Evolutionary conservation across 2,797 vertebrate genomes (phyloP), one percentile per base, ranked within the genome.

Genomic region (Phyllotis vaccarum): DNA sequence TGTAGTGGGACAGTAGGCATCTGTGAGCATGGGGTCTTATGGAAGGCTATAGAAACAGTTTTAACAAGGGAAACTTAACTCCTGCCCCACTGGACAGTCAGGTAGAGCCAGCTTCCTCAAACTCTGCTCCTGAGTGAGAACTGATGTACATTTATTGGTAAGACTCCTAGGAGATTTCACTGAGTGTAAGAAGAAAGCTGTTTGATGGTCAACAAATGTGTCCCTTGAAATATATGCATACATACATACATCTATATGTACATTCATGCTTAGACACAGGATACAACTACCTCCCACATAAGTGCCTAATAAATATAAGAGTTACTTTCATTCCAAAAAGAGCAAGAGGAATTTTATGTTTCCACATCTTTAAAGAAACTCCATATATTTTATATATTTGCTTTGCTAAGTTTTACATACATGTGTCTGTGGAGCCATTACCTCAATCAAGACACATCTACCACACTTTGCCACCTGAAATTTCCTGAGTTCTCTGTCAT

Each of bases 311-410:
- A 66, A 1, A 58, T 76, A 22, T 13, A 86, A 82, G 13, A 19
- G 12, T 89, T 66, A 49, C 14, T 90, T 89, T 29, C 60, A 12
- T 54, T 54, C 14, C 14, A 34, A 37, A 88, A 34, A 92, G 34
- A 62, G 70, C 29, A 62, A 58, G 13, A 89, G 17, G 7, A 72
- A 43, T 64, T 37, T 12, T 22, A 17, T 19, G 37, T 81, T 68
- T 81, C 31, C 72, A 40, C 54, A 74, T 22, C 9, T 89, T 94
- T 85, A 66, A 92, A 78, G 31, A 88, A 94, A 93, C 22, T 24
- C 21, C 17, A 64, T 58, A 6, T 27, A 86, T 86, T 92, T 87
- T 31, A 70, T 62, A 9, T 43, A 27, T 64, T 86, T n/a, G 43
- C 16, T 64, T 52, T 46, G 24, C 0, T 72, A 58, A 34, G 40